phyloP scores from a whole-genome alignment of 2,888 invertebrate species.

The Acutogordius australiensis region DNA sequence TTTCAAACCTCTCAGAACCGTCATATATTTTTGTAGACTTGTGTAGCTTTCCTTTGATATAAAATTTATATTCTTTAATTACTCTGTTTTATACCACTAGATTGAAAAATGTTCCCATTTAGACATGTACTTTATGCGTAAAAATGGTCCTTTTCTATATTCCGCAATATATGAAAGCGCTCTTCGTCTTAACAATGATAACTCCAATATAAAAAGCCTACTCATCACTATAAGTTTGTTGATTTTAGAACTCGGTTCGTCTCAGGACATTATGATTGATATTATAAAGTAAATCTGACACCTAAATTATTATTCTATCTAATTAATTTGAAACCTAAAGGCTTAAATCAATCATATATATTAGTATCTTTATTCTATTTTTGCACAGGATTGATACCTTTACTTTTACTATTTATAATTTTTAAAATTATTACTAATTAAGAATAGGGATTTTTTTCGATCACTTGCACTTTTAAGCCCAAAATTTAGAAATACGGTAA shows the following conservation, averaged over 20 bases:
- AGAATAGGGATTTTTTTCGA: too few relatives aligned
- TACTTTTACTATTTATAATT: too few relatives aligned
- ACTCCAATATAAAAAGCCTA: background rate
- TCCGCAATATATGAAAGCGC: background rate
- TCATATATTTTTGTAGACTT: too few relatives aligned
- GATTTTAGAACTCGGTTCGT: background rate
- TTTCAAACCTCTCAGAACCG: too few relatives aligned
- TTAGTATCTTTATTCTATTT: too few relatives aligned
- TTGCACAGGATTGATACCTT: too few relatives aligned
- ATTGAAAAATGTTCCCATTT: constrained; percentile 4
- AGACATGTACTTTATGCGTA: background rate
- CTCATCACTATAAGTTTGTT: background rate
- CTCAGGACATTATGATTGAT: background rate
- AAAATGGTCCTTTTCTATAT: background rate
- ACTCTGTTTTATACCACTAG: background rate
- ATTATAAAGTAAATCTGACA: background rate
- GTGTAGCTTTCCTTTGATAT: background rate
- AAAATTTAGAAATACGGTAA: too few relatives aligned
- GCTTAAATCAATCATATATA: too few relatives aligned
- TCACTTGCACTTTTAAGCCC: too few relatives aligned
- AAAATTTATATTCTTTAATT: background rate
- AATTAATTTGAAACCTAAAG: too few relatives aligned
- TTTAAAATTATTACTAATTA: too few relatives aligned
- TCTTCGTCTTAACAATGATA: background rate
- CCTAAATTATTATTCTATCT: too few relatives aligned